phyloP scores from a whole-genome alignment of 2,113 vertebrate genomes.

The Gopherus evgoodei region DNA sequence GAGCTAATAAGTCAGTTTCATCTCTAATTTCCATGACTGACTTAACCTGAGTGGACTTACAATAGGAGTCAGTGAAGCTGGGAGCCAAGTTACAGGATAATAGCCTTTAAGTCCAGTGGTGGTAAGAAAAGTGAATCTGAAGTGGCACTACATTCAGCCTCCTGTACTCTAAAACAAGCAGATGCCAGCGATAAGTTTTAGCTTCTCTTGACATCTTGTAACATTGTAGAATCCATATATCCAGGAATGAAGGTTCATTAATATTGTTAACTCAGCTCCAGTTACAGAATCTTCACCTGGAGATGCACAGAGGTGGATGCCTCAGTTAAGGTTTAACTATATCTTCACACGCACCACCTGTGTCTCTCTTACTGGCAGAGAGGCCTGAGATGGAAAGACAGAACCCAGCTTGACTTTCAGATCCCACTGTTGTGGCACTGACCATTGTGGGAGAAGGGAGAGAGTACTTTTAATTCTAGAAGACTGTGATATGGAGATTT shows the following conservation, averaged over 20 bases:
- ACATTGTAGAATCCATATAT: neutral
- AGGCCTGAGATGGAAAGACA: neutral
- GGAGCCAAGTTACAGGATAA: neutral
- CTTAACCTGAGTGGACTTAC: neutral
- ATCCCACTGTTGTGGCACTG: accelerated
- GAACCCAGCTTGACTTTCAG: neutral
- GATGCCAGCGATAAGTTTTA: neutral
- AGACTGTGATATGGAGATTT: neutral
- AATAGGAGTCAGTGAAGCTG: neutral
- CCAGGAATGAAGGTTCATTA: constrained; percentile 17
- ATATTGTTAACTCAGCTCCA: neutral
- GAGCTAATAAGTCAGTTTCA: neutral
- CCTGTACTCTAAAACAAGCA: neutral
- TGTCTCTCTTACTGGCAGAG: neutral
- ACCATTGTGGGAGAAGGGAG: neutral
- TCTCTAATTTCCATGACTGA: neutral
- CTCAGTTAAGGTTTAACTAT: neutral
- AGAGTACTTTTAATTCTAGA: neutral
- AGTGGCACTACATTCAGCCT: accelerated
- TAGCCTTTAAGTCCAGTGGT: neutral
- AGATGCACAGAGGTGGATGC: neutral
- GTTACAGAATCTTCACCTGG: neutral
- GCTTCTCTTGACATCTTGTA: neutral
- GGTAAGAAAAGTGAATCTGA: neutral
- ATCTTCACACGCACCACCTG: accelerated